Evolutionary conservation across 2,797 vertebrate species (phyloP).

Genomic region (Emys orbicularis): DNA sequence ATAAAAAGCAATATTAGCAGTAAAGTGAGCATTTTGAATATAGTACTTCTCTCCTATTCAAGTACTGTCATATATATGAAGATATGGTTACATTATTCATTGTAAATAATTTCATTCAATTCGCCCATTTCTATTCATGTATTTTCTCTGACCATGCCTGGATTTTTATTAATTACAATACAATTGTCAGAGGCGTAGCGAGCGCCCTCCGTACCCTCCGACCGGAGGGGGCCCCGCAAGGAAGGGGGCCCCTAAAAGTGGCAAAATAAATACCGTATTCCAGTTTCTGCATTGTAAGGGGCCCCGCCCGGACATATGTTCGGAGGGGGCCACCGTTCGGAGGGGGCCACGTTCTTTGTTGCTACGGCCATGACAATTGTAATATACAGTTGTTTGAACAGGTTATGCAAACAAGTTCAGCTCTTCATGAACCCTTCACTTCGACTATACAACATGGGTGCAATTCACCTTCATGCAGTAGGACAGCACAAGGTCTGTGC

Average conservation of each 20-base stretch:
- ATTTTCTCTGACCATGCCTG: not conserved
- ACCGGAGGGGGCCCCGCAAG: no score
- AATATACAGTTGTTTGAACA: not conserved
- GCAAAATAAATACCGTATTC: no score
- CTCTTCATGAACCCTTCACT: not conserved
- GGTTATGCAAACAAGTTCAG: not conserved
- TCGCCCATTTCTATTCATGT: not conserved
- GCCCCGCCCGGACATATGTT: no score
- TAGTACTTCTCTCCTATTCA: not conserved
- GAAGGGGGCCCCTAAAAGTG: no score
- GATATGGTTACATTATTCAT: slow-evolving; percentile 33
- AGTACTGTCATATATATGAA: not conserved
- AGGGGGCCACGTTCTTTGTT: no score
- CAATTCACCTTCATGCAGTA: not conserved
- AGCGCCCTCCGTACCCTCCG: no score
- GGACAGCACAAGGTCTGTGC: not conserved
- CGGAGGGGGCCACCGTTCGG: no score
- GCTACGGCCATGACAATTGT: not conserved
- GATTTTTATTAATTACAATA: not conserved
- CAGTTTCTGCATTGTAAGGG: no score
- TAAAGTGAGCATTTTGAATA: not conserved
- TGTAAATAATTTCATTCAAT: not conserved
- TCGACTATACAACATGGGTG: not conserved
- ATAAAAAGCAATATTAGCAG: slow-evolving; percentile 14
- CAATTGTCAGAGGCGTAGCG: not conserved